Evolutionary conservation across 2,113 vertebrate species (phyloP).

Genomic region (Struthio camelus): DNA sequence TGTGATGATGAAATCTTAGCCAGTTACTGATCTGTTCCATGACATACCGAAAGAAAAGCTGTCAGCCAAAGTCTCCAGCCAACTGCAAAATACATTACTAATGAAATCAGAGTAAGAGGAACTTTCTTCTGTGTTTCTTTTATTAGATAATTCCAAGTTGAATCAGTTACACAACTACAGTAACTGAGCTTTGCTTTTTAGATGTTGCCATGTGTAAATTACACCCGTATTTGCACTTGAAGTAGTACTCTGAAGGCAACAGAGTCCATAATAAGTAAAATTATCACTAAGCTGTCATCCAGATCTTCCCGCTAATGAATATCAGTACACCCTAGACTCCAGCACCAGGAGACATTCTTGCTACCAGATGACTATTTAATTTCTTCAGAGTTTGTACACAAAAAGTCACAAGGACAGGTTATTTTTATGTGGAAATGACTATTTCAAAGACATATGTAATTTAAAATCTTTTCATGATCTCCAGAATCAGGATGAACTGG

Average conservation of each 20-base stretch:
- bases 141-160: conserved; percentile 48
- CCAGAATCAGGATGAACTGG: background rate
- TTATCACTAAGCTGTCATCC: background rate
- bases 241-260: background rate
- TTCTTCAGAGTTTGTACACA: background rate
- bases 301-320: background rate
- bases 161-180: conserved; percentile 51
- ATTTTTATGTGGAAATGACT: background rate
- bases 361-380: background rate
- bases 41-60: background rate
- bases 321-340: background rate
- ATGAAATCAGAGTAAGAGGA: background rate
- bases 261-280: background rate
- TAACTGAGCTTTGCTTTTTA: conserved; percentile 62
- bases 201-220: conserved; percentile 54
- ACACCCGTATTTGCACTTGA: background rate
- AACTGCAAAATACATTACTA: conserved; percentile 29
- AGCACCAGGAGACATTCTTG: background rate
- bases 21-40: background rate
- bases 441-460: background rate
- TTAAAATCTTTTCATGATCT: background rate
- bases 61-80: background rate
- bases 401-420: background rate
- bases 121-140: conserved; percentile 36
- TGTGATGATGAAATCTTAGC: background rate